Base-by-base conservation (phyloP, 2,797 vertebrate genomes). In the Takifugu rubripes region DNA sequence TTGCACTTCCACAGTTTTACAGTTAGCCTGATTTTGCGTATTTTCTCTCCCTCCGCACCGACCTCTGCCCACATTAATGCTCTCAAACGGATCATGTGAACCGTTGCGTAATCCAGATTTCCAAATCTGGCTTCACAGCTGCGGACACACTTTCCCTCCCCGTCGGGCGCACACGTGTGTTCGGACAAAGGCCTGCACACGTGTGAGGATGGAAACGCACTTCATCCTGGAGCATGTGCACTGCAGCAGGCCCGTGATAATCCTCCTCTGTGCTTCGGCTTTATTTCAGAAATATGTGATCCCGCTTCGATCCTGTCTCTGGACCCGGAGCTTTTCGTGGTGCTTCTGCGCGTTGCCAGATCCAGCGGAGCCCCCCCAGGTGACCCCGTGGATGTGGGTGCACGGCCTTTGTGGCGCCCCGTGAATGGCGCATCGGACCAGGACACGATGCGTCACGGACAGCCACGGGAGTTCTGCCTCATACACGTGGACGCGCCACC, bases 141-240 rank as follows among this genome's bases (percentile, higher is more conserved):
- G 31, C 49, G 42, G 43, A 21, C 64, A 21, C 60, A 3, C 53
- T 9, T 49, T 36, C 2, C 6, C 49, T 62, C 25, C 25, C 33
- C 56, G 54, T 17, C 53, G 53, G 52, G 52, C 24, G 52, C 63
- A 69, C 82, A 82, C 72, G n/a, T 17, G 77, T 82, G 82, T 70
- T 66, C 55, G 45, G 60, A 51, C 54, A 26, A 61, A 69, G 78
- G 75, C 70, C 56, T 54, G 26, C 76, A 67, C 84, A 84, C 88
- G 83, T 85, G 84, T 75, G 71, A 54, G 77, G 64, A 75, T 69
- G 78, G 84, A 75, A 76, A 75, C 66, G 64, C 68, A 74, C 68
- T 81, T 67, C 71, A 75, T 81, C 52, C 66, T 66, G 78, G 70
- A 79, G 63, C 66, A 63, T 72, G 59, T 61, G 65, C 58, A 79